Evolutionary conservation across 2,888 invertebrate genomes (phyloP), one percentile per base, ranked within the genome.

Genomic region (Caenorhabditis sinica): DNA sequence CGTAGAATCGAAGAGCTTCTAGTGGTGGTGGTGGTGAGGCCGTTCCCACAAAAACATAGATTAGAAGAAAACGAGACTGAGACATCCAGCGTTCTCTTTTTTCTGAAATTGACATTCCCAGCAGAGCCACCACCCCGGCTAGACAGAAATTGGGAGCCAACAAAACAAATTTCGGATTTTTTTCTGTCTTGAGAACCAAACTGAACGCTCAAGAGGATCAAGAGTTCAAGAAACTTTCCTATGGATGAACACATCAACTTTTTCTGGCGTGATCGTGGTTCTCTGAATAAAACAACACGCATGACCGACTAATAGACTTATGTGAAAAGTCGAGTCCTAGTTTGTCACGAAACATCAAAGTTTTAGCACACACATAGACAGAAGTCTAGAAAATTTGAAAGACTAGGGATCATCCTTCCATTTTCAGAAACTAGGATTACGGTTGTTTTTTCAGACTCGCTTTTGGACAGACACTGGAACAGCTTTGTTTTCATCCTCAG

Each of bases 41-140:
- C 15, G 66, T 66, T 66, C 66, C 30, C 30, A 66, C 53, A 53
- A 68, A 49, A 66, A 51, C 66, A 51, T 66, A 66, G 66, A 68
- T 68, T 51, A 33, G 51, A 49, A 20, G 20, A 51, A 20, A 20
- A 60, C 33, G 68, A 53, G 68, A 51, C 68, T 33, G 51, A 53
- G 68, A 33, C 51, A 51, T 23, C 51, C n/a, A 68, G 68, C 68
- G 68, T 68, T 66, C 63, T 65, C 33, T 40, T 36, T 66, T 68
- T 51, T 53, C 68, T 68, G 49, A 68, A 68, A 68, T 68, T 53
- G 68, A 68, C 49, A 51, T 68, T 53, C 68, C 68, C 25, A 40
- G 61, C 36, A n/a, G 30, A 68, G 45, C 49, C 20, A 40, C 2
- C 4, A 30, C 11, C n/a, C 6, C 6, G 65, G 11, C 65, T n/a